These are phyloP conservation scores for Watsonalla cultraria DNA, from an alignment of 2,888 invertebrate species.

Conservation along the genomic window DNA sequence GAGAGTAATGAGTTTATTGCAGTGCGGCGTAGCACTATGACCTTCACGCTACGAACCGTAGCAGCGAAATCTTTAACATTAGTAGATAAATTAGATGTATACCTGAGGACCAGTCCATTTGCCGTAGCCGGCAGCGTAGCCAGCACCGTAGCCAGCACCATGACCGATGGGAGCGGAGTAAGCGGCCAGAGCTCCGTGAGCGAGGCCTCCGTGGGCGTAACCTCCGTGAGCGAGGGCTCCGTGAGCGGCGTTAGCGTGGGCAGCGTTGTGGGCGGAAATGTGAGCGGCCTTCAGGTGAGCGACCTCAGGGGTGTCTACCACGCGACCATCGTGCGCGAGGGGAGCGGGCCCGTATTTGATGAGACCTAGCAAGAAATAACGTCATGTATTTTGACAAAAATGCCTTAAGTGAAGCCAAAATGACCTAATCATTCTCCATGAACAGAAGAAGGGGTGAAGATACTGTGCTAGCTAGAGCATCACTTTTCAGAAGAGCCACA, in stretches of 20 bases:
- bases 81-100: not conserved
- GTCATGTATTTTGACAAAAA: not conserved
- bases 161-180: slow-evolving; percentile 32
- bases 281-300: slow-evolving; percentile 79
- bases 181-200: slow-evolving; percentile 25
- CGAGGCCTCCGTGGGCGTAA: slow-evolving; percentile 31
- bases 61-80: not conserved
- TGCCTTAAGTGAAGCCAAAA: not conserved
- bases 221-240: slow-evolving; percentile 32
- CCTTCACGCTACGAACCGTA: not conserved
- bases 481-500: too few relatives aligned
- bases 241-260: slow-evolving; percentile 48
- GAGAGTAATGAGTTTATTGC: too few relatives aligned
- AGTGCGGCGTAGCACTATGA: too few relatives aligned
- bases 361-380: slow-evolving; percentile 46
- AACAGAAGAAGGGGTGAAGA: too few relatives aligned
- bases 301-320: slow-evolving; percentile 75
- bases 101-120: slow-evolving; percentile 69
- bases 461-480: too few relatives aligned
- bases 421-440: too few relatives aligned
- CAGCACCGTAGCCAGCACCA: slow-evolving; percentile 27
- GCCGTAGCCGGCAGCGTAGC: slow-evolving; percentile 65
- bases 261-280: slow-evolving; percentile 66
- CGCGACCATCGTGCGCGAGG: slow-evolving; percentile 71
- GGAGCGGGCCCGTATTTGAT: slow-evolving; percentile 73